phyloP scores from a whole-genome alignment of 2,888 invertebrate genomes.

The Pemphredon lugubris region DNA sequence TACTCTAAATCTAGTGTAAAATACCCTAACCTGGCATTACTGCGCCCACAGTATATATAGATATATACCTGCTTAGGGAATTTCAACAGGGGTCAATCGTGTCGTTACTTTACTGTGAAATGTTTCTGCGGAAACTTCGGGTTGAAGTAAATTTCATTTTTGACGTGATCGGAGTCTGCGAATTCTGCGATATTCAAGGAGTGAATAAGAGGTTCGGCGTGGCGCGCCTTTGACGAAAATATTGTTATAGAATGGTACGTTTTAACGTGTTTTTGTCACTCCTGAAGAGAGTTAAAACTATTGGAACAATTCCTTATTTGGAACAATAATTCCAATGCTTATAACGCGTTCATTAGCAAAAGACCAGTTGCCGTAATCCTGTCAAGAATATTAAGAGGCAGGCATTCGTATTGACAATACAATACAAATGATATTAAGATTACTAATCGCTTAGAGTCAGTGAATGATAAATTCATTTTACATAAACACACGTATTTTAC shows the following conservation, averaged over 20 bases:
- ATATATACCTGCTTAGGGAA: conserved; percentile 22
- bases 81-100: conserved; percentile 13
- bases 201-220: conserved; percentile 65
- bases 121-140: conserved; percentile 55
- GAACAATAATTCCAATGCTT: conserved; percentile 22
- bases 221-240: conserved; percentile 69
- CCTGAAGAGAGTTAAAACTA: conserved; percentile 1
- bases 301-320: conserved; percentile 27
- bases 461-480: not conserved
- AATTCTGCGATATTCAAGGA: conserved; percentile 46
- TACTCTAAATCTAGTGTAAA: too few relatives aligned
- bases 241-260: conserved; percentile 72
- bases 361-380: conserved; percentile 19
- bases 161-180: conserved; percentile 57
- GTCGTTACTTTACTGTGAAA: conserved; percentile 29
- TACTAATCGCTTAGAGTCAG: not conserved
- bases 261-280: not conserved
- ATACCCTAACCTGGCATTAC: too few relatives aligned
- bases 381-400: conserved; percentile 14
- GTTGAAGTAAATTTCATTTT: conserved; percentile 62
- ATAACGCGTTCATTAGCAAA: conserved; percentile 4
- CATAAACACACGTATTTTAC: conserved; percentile 5
- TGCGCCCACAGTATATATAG: too few relatives aligned
- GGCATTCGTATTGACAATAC: conserved; percentile 11
- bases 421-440: not conserved